These are phyloP conservation scores for Panurus biarmicus DNA, from an alignment of 2,113 vertebrate genomes.

Conservation along the genomic window DNA sequence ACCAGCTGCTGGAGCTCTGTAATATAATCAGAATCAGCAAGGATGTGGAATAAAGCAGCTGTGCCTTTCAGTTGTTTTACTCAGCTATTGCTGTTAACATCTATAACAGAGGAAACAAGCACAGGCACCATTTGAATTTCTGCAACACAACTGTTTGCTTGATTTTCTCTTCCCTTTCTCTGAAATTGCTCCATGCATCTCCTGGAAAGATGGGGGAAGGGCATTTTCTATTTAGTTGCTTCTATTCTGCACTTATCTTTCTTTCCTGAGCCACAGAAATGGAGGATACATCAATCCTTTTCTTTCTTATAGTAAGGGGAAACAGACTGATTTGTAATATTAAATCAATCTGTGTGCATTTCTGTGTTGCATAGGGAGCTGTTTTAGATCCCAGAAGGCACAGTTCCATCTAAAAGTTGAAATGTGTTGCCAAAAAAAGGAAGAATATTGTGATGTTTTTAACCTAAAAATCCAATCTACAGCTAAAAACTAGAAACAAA, in stretches of 20 bases:
- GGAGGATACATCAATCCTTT: neutral
- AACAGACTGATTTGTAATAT: neutral
- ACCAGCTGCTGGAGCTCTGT: conserved; percentile 64
- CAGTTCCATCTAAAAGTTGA: neutral
- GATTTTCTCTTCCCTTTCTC: neutral
- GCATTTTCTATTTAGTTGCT: neutral
- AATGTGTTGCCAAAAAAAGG: neutral
- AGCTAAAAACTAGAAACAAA: neutral
- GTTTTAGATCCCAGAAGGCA: neutral
- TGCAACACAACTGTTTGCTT: neutral
- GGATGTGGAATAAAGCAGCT: conserved; percentile 68
- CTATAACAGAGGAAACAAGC: conserved; percentile 36
- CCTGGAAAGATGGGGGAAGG: neutral
- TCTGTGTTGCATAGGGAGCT: neutral
- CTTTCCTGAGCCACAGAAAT: neutral
- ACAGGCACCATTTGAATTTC: neutral
- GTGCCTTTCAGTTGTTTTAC: conserved; percentile 55
- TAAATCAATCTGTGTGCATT: neutral
- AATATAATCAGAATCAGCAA: conserved; percentile 64
- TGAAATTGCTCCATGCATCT: neutral
- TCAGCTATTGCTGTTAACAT: conserved; percentile 33
- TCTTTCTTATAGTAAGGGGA: neutral
- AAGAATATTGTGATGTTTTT: neutral
- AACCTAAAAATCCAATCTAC: conserved; percentile 1
- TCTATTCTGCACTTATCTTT: neutral